Evolutionary conservation across 2,888 invertebrate species (phyloP), one percentile per base, ranked within the genome.

Genomic region (Leucoma salicis): DNA sequence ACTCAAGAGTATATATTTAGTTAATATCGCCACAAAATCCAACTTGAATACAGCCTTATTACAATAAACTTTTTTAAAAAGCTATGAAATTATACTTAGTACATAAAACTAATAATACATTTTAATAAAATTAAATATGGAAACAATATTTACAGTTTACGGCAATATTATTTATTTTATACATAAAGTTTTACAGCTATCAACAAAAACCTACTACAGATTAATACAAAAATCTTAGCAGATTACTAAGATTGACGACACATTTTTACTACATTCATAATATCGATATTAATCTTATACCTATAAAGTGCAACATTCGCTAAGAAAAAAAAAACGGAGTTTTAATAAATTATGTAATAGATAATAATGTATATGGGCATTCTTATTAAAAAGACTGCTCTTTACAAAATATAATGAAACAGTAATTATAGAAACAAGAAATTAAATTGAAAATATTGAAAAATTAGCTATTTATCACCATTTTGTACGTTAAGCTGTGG

Each of bases 111-210:
- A 86, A 86, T 85, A 84, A 85, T 86, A 87, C 84, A 75, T 70
- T 74, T 83, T 77, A 80, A 70, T 71, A 67, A 85, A 86, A 82
- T 80, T 82, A 84, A 80, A 80, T 79, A 83, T 67, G 63, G 67
- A 86, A 87, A 86, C 86, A 85, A 88, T 88, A 88, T 88, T 79
- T 88, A 88, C 88, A 88, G 65, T 78, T 77, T 76, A 80, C 71
- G 78, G 75, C 74, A 74, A 76, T 74, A 77, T 74, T 70, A 78
- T 81, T 81, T 77, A 83, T 64, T 79, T 79, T 87, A 85, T 82
- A 83, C 79, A 85, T 84, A 83, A 79, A 73, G 78, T 75, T 82
- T 79, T 74, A 86, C 78, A 78, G 77, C 87, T 84, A 88, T 85
- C 70, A 86, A 87, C 87, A 87, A 78, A 84, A 83, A 71, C 82